Evolutionary conservation across 2,797 vertebrate species (phyloP).

Genomic region (Phalanger gymnotis): DNA sequence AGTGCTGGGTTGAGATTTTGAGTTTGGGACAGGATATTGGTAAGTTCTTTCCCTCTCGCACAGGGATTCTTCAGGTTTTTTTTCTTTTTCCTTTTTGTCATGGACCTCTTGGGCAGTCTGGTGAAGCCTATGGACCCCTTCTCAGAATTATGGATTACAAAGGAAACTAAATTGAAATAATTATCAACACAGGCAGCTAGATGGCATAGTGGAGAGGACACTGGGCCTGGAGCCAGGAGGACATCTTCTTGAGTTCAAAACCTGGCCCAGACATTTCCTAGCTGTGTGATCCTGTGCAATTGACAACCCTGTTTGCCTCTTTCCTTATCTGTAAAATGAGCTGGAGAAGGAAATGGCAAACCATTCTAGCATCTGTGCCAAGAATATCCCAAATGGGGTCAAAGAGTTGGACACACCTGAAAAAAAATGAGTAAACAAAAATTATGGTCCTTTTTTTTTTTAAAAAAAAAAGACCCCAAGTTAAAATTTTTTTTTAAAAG

Average conservation of each 20-base stretch:
- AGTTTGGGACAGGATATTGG: not conserved
- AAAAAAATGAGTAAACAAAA: not conserved
- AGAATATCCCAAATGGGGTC: no score
- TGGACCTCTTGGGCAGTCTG: not conserved
- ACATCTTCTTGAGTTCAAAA: no score
- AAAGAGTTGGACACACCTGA: no score
- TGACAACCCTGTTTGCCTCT: no score
- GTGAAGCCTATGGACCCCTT: not conserved
- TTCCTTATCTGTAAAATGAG: no score
- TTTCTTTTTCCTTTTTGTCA: not conserved
- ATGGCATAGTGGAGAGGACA: not conserved
- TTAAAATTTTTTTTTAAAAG: not conserved
- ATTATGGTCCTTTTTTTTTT: not conserved
- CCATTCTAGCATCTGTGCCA: no score
- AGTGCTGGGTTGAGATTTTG: not conserved
- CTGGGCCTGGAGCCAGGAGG: not conserved
- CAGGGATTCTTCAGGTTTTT: not conserved
- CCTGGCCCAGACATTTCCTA: no score
- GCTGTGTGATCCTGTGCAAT: no score
- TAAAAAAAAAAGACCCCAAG: not conserved
- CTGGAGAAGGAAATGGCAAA: no score
- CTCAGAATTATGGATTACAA: not conserved
- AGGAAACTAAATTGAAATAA: not conserved
- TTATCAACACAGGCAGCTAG: not conserved
- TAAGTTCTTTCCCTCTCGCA: not conserved